These are phyloP conservation scores for Florisuga fusca DNA, from an alignment of 2,797 vertebrate genomes.

Conservation along the genomic window DNA sequence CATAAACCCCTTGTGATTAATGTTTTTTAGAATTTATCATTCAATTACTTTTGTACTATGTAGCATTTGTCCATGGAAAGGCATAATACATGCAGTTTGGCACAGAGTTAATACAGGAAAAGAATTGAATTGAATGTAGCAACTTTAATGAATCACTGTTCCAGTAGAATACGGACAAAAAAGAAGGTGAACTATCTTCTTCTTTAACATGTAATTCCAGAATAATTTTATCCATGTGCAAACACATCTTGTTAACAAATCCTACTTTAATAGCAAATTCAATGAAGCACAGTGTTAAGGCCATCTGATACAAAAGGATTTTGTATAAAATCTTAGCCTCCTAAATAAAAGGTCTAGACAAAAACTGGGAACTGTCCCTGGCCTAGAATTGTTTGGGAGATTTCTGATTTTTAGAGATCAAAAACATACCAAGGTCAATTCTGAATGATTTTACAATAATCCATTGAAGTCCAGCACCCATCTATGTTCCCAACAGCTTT, in stretches of 20 bases:
- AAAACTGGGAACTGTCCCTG: background rate
- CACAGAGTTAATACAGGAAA: background rate
- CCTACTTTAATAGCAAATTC: background rate
- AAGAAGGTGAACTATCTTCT: background rate
- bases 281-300: accelerated
- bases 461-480: background rate
- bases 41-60: background rate
- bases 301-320: background rate
- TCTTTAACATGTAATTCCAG: background rate
- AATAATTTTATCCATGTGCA: background rate
- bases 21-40: background rate
- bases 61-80: background rate
- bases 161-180: background rate
- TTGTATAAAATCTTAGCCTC: background rate
- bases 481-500: background rate
- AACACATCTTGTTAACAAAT: background rate
- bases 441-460: background rate
- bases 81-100: background rate
- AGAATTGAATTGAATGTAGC: background rate
- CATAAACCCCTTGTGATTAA: background rate
- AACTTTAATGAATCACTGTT: background rate
- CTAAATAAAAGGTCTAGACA: background rate
- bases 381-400: background rate
- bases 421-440: background rate
- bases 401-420: background rate